A percentile compares a stretch with the other conserved stretches of the same genome.
These are phyloP conservation scores for Aphidoletes aphidimyza DNA, from an alignment of 2,888 invertebrate genomes.

Conservation along the genomic window DNA sequence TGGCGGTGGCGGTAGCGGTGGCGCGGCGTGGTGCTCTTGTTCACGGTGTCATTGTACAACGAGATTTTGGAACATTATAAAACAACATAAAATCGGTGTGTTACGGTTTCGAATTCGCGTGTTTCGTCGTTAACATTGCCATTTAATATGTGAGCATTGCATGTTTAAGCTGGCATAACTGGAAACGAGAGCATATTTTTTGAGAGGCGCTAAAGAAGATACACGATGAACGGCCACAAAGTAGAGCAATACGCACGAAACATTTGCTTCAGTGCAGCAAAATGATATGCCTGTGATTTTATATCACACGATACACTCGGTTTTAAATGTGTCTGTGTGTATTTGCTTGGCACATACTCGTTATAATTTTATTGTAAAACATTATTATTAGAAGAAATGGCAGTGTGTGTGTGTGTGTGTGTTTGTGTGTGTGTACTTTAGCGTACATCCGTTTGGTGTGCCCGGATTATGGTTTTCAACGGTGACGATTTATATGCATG, in stretches of 20 bases:
- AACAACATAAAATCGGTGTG: conserved; percentile 52
- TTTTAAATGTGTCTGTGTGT: no score
- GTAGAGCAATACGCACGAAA: no score
- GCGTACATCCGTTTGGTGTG: neutral
- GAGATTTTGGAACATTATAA: conserved; percentile 28
- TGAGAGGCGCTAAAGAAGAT: neutral
- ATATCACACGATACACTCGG: neutral
- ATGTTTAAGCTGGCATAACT: neutral
- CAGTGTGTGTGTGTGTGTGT: neutral
- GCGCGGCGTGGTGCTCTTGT: neutral
- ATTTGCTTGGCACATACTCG: no score
- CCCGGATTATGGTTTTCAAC: conserved; percentile 28
- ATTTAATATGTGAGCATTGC: conserved; percentile 17
- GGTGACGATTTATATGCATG: conserved; percentile 28
- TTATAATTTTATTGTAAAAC: conserved; percentile 48
- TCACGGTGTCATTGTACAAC: conserved; percentile 6
- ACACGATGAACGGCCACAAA: neutral
- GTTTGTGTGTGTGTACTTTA: neutral
- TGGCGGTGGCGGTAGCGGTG: neutral
- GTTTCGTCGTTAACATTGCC: conserved; percentile 37
- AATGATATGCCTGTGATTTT: conserved; percentile 30
- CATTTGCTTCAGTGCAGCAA: no score
- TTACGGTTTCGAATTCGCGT: conserved; percentile 10
- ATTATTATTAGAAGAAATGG: conserved; percentile 52
- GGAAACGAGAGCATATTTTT: neutral